Percentiles rank a stretch among this genome's conserved stretches.
Evolutionary conservation across 2,113 vertebrate genomes (phyloP).

Genomic region (Callorhinus ursinus): DNA sequence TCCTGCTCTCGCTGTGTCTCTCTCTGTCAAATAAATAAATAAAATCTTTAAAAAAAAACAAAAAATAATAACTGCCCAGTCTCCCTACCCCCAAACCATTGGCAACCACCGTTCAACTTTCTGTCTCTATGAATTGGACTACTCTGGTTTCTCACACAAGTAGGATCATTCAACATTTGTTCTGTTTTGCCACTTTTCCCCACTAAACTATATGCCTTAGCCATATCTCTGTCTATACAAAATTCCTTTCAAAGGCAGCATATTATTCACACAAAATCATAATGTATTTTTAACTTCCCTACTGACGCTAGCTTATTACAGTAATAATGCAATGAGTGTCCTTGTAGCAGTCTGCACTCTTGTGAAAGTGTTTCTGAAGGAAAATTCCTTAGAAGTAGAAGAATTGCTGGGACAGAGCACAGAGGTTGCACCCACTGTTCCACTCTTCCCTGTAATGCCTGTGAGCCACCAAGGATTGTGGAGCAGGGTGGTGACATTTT

Average conservation of each 20-base stretch:
- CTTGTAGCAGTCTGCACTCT: background rate
- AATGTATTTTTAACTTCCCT: background rate
- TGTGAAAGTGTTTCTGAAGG: background rate
- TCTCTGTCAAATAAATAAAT: no score
- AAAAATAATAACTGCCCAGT: background rate
- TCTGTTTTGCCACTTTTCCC: background rate
- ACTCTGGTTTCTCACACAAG: background rate
- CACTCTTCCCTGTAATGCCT: background rate
- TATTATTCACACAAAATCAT: slow-evolving; percentile 1
- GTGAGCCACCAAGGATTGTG: background rate
- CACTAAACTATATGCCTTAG: background rate
- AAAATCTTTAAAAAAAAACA: no score
- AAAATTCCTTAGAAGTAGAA: background rate
- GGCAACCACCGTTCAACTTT: background rate
- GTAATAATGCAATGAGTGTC: background rate
- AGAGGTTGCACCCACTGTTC: background rate
- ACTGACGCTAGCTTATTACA: background rate
- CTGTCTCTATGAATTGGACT: background rate
- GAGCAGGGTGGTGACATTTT: background rate
- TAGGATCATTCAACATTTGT: background rate
- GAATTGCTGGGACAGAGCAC: background rate
- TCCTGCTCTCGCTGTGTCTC: no score
- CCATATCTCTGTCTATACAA: background rate
- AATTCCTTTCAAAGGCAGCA: background rate
- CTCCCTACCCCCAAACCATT: background rate